These are phyloP conservation scores for Aphyosemion australe DNA, from an alignment of 2,113 vertebrate genomes.

Conservation along the genomic window DNA sequence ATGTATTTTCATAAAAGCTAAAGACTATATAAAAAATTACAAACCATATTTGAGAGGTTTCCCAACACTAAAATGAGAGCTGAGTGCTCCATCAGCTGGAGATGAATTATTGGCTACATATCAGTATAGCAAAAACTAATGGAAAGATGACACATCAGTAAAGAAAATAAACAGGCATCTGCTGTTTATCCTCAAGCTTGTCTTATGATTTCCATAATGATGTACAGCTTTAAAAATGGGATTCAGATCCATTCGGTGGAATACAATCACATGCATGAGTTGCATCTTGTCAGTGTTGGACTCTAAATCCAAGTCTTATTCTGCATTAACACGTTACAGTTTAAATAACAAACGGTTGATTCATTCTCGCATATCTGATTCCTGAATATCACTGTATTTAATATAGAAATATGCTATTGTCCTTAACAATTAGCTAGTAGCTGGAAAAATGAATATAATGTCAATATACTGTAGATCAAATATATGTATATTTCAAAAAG, in stretches of 20 bases:
- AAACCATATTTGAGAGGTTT: conserved; percentile 24
- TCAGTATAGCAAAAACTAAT: conserved; percentile 32
- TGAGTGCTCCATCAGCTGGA: conserved; percentile 40
- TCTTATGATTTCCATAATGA: conserved; percentile 29
- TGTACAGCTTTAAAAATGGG: too few species aligned
- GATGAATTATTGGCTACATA: conserved; percentile 9
- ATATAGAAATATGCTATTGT: not conserved
- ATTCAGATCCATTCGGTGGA: too few species aligned
- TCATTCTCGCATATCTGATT: not conserved
- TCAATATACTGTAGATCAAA: not conserved
- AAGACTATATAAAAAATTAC: conserved; percentile 42
- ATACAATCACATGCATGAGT: too few species aligned
- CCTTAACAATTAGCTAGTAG: not conserved
- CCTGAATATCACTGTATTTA: not conserved
- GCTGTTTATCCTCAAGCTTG: conserved; percentile 22
- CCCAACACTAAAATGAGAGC: conserved; percentile 26
- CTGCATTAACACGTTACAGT: too few species aligned
- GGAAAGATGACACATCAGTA: not conserved
- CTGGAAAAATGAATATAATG: not conserved
- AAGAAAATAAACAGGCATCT: conserved; percentile 21
- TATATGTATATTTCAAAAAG: conserved; percentile 26
- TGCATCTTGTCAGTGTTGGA: too few species aligned
- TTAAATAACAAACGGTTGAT: too few species aligned
- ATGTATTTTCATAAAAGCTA: conserved; percentile 40
- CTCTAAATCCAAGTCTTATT: too few species aligned